A percentile compares a stretch with the other conserved stretches of the same genome.
phyloP scores from a whole-genome alignment of 2,888 invertebrate species.

The Lacanobia wlatinum region DNA sequence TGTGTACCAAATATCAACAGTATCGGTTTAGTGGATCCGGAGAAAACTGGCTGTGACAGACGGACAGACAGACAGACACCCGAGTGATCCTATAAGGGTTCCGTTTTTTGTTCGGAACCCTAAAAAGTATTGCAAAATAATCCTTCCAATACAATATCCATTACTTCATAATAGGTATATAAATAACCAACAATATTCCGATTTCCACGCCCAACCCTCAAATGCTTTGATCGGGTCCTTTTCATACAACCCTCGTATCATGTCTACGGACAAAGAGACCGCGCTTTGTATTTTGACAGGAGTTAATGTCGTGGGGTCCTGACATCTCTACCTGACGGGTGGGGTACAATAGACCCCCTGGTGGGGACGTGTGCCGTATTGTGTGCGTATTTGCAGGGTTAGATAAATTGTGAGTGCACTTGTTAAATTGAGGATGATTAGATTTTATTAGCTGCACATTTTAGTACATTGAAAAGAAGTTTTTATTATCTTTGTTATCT shows the following conservation, averaged over 20 bases:
- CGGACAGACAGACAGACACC: no score
- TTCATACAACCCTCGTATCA: conserved; percentile 77
- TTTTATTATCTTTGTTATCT: background rate
- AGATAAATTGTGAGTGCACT: conserved; percentile 69
- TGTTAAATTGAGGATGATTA: conserved; percentile 58
- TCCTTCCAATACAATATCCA: conserved; percentile 40
- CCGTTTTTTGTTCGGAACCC: no score
- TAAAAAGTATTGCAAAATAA: conserved; percentile 21
- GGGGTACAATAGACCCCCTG: conserved; percentile 68
- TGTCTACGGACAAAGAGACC: conserved; percentile 80
- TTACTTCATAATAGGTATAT: conserved; percentile 60
- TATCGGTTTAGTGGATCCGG: no score
- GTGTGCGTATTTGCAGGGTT: conserved; percentile 72
- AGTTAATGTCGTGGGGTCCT: conserved; percentile 83
- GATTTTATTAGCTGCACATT: conserved; percentile 26
- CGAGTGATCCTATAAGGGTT: no score
- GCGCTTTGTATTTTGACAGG: conserved; percentile 86
- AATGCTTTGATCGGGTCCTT: conserved; percentile 67
- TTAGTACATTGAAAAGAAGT: background rate
- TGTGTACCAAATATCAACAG: no score
- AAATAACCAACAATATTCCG: conserved; percentile 72
- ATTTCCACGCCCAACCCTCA: conserved; percentile 78
- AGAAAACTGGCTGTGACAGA: no score
- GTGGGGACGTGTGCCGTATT: conserved; percentile 69
- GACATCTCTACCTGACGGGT: conserved; percentile 80